Evolutionary conservation across 2,797 vertebrate species (phyloP).

Genomic region (Crypturellus tataupa): DNA sequence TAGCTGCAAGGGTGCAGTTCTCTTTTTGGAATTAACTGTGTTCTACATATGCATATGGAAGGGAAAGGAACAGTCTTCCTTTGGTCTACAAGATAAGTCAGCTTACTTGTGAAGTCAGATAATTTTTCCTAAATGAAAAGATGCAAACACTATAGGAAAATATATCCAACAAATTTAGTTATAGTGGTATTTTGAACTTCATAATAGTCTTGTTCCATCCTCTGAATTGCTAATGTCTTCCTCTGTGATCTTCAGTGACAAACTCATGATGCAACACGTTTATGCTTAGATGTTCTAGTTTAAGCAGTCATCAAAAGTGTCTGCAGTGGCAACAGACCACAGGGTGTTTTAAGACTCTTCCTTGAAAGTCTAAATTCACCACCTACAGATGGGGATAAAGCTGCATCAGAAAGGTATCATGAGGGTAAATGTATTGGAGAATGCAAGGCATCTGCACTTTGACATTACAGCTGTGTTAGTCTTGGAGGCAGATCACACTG

Average conservation of each 20-base stretch:
- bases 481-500: neutral
- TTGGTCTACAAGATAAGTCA: neutral
- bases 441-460: conserved; percentile 49
- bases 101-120: neutral
- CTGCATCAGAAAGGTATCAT: neutral
- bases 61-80: neutral
- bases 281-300: neutral
- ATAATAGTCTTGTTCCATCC: neutral
- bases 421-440: conserved; percentile 34
- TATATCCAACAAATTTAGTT: neutral
- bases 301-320: neutral
- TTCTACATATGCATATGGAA: neutral
- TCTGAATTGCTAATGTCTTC: neutral
- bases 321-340: neutral
- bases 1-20: neutral
- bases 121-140: neutral
- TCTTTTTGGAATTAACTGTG: neutral
- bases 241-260: neutral
- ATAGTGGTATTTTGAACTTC: neutral
- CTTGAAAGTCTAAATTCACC: neutral
- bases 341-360: neutral
- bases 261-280: neutral
- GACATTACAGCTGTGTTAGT: conserved; percentile 49
- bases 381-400: neutral
- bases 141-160: neutral